Evolutionary conservation across 1,140 invertebrate genomes (phyloP).

Genomic region (Cotesia vestalis): DNA sequence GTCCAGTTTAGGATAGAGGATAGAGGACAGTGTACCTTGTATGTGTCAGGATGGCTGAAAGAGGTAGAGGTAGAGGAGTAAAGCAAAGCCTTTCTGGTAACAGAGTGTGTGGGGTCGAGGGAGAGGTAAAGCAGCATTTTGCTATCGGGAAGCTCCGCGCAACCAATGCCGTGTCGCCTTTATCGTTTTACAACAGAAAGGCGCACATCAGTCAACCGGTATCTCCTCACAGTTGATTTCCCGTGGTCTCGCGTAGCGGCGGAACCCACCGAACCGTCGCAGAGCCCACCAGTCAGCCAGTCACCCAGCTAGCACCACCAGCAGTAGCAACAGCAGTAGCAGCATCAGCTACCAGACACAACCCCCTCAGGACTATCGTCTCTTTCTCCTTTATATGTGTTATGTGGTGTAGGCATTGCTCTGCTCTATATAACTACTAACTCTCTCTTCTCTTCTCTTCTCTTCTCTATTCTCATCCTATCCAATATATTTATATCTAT

Average conservation of each 20-base stretch:
- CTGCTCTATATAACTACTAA: too few species aligned
- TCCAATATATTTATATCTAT: too few species aligned
- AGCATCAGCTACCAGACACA: conserved; percentile 25
- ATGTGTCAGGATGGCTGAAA: conserved; percentile 9
- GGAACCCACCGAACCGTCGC: conserved; percentile 45
- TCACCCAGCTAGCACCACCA: neutral
- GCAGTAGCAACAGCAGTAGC: conserved; percentile 24
- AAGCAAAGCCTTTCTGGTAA: conserved; percentile 23
- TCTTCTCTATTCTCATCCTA: too few species aligned
- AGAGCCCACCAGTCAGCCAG: conserved; percentile 1
- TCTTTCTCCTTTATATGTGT: neutral
- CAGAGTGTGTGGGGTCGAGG: conserved; percentile 32
- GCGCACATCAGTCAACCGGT: conserved; percentile 67
- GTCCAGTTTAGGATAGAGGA: too few species aligned
- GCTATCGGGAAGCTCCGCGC: conserved; percentile 64
- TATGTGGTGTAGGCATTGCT: too few species aligned
- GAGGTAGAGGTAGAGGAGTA: conserved; percentile 14
- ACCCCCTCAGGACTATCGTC: conserved; percentile 31
- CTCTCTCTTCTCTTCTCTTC: too few species aligned
- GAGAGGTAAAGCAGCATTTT: conserved; percentile 35
- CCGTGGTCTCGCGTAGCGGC: conserved; percentile 59
- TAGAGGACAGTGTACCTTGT: too few species aligned
- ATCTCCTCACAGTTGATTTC: conserved; percentile 68
- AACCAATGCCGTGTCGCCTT: conserved; percentile 65
- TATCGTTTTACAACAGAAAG: conserved; percentile 68